Evolutionary conservation across 1,140 invertebrate species (phyloP), one percentile per base, ranked within the genome.

Genomic region (Procambarus virginalis): DNA sequence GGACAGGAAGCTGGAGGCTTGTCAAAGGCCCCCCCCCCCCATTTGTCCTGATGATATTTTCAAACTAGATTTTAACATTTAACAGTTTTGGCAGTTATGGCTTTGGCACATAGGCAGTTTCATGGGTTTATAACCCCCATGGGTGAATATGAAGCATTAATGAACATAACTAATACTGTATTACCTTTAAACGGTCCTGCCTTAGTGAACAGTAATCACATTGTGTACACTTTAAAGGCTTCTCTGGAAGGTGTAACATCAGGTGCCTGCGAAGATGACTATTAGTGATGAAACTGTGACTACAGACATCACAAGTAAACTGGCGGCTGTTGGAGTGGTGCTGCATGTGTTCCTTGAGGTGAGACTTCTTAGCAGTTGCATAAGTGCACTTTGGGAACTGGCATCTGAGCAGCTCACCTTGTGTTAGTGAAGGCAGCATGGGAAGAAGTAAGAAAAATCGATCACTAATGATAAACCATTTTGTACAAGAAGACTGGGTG

Each of bases 161-260:
- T 34, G 34, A 34, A 34, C 34, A 34, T 34, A 34, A 34, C 34
- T 34, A 34, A 34, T 34, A 49, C 17, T 2, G 70, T 17, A 58
- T 48, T 58, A 90, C 96, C 92, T 96, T 96, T 9, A 96, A 93
- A 93, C 96, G 96, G 93, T 96, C 96, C 70, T 95, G 93, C 76
- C 96, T 93, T 2, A 95, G 95, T 91, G 95, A 96, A 3, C 95
- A 94, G 92, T 96, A 96, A 90, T 96, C 95, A 93, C 96, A 96
- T 86, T 95, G 94, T 87, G 93, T 95, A 95, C 94, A 95, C 92
- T 95, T 95, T 92, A 95, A 95, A 3, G 95, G 95, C 92, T 95
- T 95, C 75, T 95, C 95, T 87, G 95, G 94, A 4, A 95, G 93
- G 93, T 96, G 96, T 79, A 96, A 96, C 58, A 95, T 93, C 92